Percentiles rank a stretch among this genome's conserved stretches.
Evolutionary conservation across 2,888 invertebrate genomes (phyloP).

Genomic region (Drosophila maculinotata): DNA sequence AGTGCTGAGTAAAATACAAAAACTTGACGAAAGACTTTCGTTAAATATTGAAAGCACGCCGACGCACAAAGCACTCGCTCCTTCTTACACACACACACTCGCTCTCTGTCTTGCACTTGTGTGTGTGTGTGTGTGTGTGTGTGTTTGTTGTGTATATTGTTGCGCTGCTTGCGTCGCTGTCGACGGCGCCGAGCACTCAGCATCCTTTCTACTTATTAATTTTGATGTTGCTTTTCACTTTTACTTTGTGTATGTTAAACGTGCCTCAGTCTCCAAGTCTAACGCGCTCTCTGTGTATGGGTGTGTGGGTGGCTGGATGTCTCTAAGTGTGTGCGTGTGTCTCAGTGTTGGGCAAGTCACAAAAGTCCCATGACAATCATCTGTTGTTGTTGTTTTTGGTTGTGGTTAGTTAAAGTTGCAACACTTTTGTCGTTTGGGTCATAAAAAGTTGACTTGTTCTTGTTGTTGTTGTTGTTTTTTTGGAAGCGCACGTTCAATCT

Average conservation of each 20-base stretch:
- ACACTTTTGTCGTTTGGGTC: conserved; percentile 34
- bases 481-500: conserved; percentile 25
- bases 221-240: conserved; percentile 81
- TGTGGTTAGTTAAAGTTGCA: conserved; percentile 35
- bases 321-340: conserved; percentile 9
- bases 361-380: conserved; percentile 45
- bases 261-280: conserved; percentile 46
- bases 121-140: conserved; percentile 28
- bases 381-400: conserved; percentile 32
- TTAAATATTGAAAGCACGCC: conserved; percentile 71
- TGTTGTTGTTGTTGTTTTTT: conserved; percentile 17
- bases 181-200: conserved; percentile 59
- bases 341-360: conserved; percentile 57
- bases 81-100: conserved; percentile 19
- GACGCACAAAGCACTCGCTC: conserved; percentile 29
- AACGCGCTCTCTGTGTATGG: conserved; percentile 7
- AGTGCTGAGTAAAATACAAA: conserved; percentile 14
- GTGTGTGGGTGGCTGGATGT: conserved; percentile 8
- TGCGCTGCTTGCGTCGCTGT: conserved; percentile 37
- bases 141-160: conserved; percentile 47
- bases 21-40: conserved; percentile 64
- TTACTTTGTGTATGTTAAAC: conserved; percentile 79
- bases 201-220: conserved; percentile 81
- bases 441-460: conserved; percentile 47
- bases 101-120: conserved; percentile 38